Evolutionary conservation across 35 echinoderm and acorn worm genomes (phyloP).

Genomic region (Strongylocentrotus purpuratus): DNA sequence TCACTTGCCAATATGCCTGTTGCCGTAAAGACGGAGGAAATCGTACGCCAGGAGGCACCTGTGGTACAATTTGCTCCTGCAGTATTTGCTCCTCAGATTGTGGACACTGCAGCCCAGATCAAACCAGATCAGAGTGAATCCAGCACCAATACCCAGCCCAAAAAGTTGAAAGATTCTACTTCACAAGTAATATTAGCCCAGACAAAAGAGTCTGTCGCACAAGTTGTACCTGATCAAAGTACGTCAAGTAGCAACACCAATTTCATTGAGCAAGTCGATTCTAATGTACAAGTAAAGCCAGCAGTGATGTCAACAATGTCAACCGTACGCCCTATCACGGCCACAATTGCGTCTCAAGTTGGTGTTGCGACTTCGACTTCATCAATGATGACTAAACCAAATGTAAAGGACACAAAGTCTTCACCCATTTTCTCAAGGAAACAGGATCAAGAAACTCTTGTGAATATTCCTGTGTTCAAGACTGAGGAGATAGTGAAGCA

Average conservation of each 20-base stretch:
- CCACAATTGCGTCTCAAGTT: not conserved
- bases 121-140: constrained; percentile 12
- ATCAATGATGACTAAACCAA: constrained; percentile 18
- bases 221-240: constrained; percentile 1
- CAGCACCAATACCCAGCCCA: constrained; percentile 9
- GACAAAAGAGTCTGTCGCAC: constrained; percentile 15
- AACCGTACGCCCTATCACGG: not conserved
- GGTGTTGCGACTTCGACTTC: not conserved
- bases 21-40: not conserved
- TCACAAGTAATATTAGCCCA: not conserved
- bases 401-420: not conserved
- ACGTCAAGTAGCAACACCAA: not conserved
- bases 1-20: constrained; percentile 8
- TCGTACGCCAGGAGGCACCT: not conserved
- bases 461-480: not conserved
- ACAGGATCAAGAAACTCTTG: not conserved
- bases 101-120: constrained; percentile 1
- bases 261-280: not conserved
- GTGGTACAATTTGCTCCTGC: constrained; percentile 5
- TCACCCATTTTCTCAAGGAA: not conserved
- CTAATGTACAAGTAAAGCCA: constrained; percentile 31
- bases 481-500: not conserved
- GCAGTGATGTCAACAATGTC: not conserved
- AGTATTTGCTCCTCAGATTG: constrained; percentile 2
- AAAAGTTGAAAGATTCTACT: constrained; percentile 4